Base-by-base conservation (phyloP, 2,797 vertebrate genomes). In the Gymnoscopelus braueri region DNA sequence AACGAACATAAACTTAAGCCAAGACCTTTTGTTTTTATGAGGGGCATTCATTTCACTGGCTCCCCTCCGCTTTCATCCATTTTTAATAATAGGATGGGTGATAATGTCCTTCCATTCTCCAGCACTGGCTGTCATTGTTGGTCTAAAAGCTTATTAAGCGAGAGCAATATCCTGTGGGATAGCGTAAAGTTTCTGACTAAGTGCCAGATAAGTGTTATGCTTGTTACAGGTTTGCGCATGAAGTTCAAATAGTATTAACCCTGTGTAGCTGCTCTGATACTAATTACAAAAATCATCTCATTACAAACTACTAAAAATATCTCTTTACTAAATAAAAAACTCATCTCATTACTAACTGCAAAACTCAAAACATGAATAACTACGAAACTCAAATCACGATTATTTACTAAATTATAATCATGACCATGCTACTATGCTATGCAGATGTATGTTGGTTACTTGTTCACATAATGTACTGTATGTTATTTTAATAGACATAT, bases 121-220 rank as follows among this genome's bases (percentile, higher is more conserved):
- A n/a, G 57, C 7, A 54, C 24, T 59, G 58, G 55, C 56, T 50
- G 60, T 49, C 39, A 48, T 15, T 47, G 56, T 65, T 51, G 53
- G 58, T 70, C 78, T 85, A 57, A 83, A 85, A 83, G 72, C 77
- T 81, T 74, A 63, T 77, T 68, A 65, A 57, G 35, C 64, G n/a
- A 3, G 19, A 67, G 49, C 19, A 54, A 74, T 60, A 79, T 84
- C 60, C 68, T 78, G 60, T 63, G 13, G 7, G 44, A 6, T 3
- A 50, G 50, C 62, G 10, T 53, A 3, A 35, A 23, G n/a, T 19
- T 65, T n/a, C 39, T 52, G 13, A 63, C 23, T 13, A 0, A 50
- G 29, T 55, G 72, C 65, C 67, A 71, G 39, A 26, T 5, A 7
- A 13, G 47, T 15, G 51, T 59, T 4, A 50, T 67, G 19, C 13